Conservation (phyloP, 2,888 invertebrate genomes). For the Rhogogaster chlorosoma region DNA sequence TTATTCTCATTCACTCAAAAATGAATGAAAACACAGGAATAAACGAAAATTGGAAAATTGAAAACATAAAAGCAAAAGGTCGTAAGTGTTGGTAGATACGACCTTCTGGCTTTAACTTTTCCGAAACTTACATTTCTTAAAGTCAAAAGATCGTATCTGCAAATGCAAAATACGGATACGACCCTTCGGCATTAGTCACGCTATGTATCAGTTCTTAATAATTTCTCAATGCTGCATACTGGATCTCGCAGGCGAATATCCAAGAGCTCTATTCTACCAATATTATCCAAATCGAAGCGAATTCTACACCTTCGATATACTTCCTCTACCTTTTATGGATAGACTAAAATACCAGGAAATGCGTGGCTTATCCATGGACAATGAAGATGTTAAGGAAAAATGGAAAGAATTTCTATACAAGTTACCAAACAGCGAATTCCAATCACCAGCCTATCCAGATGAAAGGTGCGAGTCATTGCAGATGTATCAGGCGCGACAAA, state of each 20-base stretch:
- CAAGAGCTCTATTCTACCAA: slow-evolving; percentile 19
- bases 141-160: too few species aligned
- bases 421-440: slow-evolving; percentile 44
- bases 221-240: neutral
- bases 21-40: too few species aligned
- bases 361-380: slow-evolving; percentile 52
- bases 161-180: too few species aligned
- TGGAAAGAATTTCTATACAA: slow-evolving; percentile 57
- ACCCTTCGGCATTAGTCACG: too few species aligned
- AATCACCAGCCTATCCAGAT: neutral
- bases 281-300: slow-evolving; percentile 6
- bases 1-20: too few species aligned
- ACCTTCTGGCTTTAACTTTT: too few species aligned
- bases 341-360: slow-evolving; percentile 47
- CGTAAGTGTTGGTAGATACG: too few species aligned
- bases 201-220: neutral
- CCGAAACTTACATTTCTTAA: too few species aligned
- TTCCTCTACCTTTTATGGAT: slow-evolving; percentile 53
- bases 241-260: slow-evolving; percentile 1
- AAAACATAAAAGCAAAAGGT: too few species aligned
- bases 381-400: slow-evolving; percentile 50
- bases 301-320: slow-evolving; percentile 47
- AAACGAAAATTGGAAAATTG: too few species aligned
- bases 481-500: neutral
- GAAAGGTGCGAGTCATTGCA: slow-evolving; percentile 1